Evolutionary conservation across 2,888 invertebrate genomes (phyloP), one percentile per base, ranked within the genome.

Genomic region (Venusia cambrica): DNA sequence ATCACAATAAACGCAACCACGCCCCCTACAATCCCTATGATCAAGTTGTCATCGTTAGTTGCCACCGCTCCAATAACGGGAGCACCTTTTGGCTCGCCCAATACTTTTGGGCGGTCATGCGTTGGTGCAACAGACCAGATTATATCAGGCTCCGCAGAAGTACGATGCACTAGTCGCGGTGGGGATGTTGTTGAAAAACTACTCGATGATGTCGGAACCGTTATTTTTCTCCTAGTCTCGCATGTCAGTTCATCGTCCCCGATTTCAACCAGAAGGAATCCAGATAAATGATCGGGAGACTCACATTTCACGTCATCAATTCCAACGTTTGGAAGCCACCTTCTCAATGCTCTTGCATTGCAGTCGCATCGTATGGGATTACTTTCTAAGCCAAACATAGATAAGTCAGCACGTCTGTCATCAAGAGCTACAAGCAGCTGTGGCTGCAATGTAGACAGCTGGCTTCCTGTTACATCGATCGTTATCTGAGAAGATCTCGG

Each of bases 11-110:
- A 95, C 1, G 94, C 95, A 0, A 97, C 96, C 1, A 97, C 96
- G 1, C 97, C 96, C 0, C 96, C 96, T 0, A 97, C 96, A 49
- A 97, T 97, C n/a, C 96, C 96, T 39, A 97, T 97, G 29, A 97
- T 97, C n/a, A 97, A 85, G 2, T 96, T 96, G 57, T 97, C 97
- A 57, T 96, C 96, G 33, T 90, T 92, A 5, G 94, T 89, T 0
- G 92, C 80, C 4, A 89, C 87, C 38, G 88, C 87, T 1, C 89
- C 89, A 1, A 87, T 70, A 1, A 88, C 85, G 12, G 84, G 88
- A 5, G 89, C 89, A 21, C 88, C 89, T 72, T 91, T 92, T 30
- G 90, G 88, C 24, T 88, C 90, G 9, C 87, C 89, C 2, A 90
- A 67, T 55, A 88, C 83, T 54, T 88, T 75, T 10, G 90, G 83